Evolutionary conservation across 2,888 invertebrate species (phyloP).

Genomic region (Drosophila eohydei): DNA sequence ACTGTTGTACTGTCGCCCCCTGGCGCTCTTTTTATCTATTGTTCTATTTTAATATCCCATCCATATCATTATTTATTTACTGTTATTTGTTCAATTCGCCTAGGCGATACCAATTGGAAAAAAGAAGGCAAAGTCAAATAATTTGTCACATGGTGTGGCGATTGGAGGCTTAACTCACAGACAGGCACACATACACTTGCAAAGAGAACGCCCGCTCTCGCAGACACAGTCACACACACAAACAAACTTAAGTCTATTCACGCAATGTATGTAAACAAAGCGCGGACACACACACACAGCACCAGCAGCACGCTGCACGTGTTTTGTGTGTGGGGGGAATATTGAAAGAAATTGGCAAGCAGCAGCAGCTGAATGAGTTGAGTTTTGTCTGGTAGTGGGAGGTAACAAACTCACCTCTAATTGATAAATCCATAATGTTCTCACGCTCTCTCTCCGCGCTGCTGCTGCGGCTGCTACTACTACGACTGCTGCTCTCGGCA

Average conservation of each 20-base stretch:
- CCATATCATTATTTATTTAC: conserved; percentile 52
- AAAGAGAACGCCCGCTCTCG: conserved; percentile 7
- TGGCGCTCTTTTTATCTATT: conserved; percentile 10
- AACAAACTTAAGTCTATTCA: conserved; percentile 1
- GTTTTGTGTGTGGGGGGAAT: conserved; percentile 25
- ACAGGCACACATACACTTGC: conserved; percentile 18
- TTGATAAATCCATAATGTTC: conserved; percentile 81
- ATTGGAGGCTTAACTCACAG: conserved; percentile 48
- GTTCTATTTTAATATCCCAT: conserved; percentile 36
- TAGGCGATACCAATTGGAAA: conserved; percentile 56
- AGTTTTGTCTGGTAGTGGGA: conserved; percentile 8
- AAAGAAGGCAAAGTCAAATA: conserved; percentile 66
- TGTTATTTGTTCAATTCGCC: conserved; percentile 51
- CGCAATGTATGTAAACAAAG: conserved; percentile 66
- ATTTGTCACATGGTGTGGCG: conserved; percentile 67
- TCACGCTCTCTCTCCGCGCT: conserved; percentile 42
- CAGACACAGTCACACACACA: conserved; percentile 26
- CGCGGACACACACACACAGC: conserved; percentile 15
- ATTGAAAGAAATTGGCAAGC: conserved; percentile 31
- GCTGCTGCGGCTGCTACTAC: conserved; percentile 18
- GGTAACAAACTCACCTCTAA: conserved; percentile 73
- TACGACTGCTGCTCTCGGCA: conserved; percentile 35
- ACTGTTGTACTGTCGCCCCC: conserved; percentile 5
- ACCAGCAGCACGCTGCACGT: conserved; percentile 36
- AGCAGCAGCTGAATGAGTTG: conserved; percentile 43